phyloP scores from a whole-genome alignment of 2,113 vertebrate genomes.

The Donacobius atricapilla region DNA sequence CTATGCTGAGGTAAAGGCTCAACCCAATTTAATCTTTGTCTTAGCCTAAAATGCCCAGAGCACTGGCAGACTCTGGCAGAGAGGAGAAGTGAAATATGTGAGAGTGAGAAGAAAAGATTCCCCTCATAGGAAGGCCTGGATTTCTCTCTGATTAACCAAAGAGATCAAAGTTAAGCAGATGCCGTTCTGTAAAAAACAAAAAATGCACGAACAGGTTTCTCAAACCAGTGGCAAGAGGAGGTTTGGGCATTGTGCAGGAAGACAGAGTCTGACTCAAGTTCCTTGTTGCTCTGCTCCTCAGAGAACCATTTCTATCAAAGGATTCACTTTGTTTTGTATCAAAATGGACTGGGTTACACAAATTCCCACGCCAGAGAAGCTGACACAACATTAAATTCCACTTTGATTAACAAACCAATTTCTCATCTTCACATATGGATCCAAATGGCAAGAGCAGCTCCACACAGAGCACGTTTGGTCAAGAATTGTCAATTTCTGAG shows the following conservation, averaged over 20 bases:
- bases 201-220: background rate
- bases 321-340: background rate
- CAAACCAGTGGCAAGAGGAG: background rate
- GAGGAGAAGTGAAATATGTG: background rate
- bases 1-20: background rate
- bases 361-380: background rate
- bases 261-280: background rate
- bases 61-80: background rate
- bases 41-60: background rate
- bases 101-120: background rate
- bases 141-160: background rate
- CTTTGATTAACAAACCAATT: background rate
- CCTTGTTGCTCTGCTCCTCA: background rate
- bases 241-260: background rate
- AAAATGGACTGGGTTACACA: background rate
- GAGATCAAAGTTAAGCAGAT: background rate
- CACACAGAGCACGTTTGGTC: background rate
- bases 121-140: background rate
- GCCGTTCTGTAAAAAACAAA: background rate
- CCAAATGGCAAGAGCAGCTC: background rate
- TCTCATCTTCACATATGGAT: background rate
- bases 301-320: accelerated
- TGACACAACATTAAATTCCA: background rate
- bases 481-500: background rate
- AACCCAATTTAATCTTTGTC: background rate